Conservation (phyloP, 2,797 vertebrate genomes). For the Schizopygopsis malacanthus region DNA sequence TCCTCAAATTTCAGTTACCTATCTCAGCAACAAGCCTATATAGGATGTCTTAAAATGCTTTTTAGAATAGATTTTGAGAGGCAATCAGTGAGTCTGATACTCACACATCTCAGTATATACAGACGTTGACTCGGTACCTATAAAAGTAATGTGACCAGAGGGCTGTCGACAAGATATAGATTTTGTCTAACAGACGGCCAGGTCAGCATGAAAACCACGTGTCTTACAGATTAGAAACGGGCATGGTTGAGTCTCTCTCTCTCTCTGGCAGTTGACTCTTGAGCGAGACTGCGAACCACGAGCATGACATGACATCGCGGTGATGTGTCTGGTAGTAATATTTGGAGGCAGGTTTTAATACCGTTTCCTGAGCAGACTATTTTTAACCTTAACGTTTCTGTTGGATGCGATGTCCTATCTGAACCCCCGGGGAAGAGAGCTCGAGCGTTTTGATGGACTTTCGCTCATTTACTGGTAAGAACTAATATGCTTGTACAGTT, state of each 20-base stretch:
- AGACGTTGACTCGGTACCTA: not conserved
- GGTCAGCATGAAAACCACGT: constrained; percentile 67
- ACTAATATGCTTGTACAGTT: not conserved
- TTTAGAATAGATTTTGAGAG: not conserved
- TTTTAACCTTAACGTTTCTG: constrained; percentile 26
- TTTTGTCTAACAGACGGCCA: constrained; percentile 56
- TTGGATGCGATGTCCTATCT: constrained; percentile 80
- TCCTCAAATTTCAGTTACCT: not conserved
- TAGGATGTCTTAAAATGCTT: not conserved
- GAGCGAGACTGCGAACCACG: constrained; percentile 37
- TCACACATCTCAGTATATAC: not conserved
- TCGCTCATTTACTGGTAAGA: constrained; percentile 91
- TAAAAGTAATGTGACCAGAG: constrained; percentile 41
- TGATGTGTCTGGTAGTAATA: constrained; percentile 54
- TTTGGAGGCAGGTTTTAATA: constrained; percentile 34
- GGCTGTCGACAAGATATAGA: constrained; percentile 36
- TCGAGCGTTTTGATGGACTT: constrained; percentile 86
- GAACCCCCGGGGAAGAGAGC: constrained; percentile 78
- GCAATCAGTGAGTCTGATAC: not conserved
- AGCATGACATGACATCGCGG: constrained; percentile 44
- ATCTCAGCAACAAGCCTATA: not conserved
- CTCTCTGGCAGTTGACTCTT: constrained; percentile 62
- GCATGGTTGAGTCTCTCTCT: constrained; percentile 42
- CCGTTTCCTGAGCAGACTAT: constrained; percentile 27
- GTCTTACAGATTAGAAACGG: constrained; percentile 63